Evolutionary conservation across 2,888 invertebrate species (phyloP).

Genomic region (Chaetogeoica ovagalla): DNA sequence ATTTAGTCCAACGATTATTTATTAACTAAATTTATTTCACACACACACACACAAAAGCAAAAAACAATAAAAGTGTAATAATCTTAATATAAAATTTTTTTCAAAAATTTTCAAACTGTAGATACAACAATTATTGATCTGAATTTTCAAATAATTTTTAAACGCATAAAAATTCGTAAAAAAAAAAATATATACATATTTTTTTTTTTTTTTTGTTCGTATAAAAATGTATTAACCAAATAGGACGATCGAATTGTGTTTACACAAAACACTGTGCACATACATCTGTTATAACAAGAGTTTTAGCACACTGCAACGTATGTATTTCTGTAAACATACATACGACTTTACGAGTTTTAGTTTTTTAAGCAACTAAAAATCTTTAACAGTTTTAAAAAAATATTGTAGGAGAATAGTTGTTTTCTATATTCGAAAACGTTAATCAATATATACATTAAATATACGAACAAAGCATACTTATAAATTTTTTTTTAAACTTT

Average conservation of each 20-base stretch:
- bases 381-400: constrained; percentile 18
- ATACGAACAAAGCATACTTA: too few relatives aligned
- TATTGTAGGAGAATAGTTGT: neutral
- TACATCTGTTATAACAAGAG: constrained; percentile 51
- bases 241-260: constrained; percentile 29
- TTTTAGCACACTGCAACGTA: constrained; percentile 24
- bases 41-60: neutral
- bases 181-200: constrained; percentile 19
- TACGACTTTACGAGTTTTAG: constrained; percentile 23
- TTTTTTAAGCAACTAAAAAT: constrained; percentile 36
- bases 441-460: too few relatives aligned
- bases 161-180: neutral
- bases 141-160: neutral
- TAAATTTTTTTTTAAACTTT: neutral
- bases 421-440: neutral
- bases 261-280: constrained; percentile 31
- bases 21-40: neutral
- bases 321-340: constrained; percentile 25
- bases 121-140: neutral
- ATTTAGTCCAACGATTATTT: neutral
- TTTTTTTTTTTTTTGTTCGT: neutral
- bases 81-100: neutral
- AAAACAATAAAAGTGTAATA: neutral
- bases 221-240: constrained; percentile 26
- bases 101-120: neutral